These are phyloP conservation scores for Agelas oroides DNA, from an alignment of 37 sponge, comb jelly and placozoan species.

Conservation along the genomic window DNA sequence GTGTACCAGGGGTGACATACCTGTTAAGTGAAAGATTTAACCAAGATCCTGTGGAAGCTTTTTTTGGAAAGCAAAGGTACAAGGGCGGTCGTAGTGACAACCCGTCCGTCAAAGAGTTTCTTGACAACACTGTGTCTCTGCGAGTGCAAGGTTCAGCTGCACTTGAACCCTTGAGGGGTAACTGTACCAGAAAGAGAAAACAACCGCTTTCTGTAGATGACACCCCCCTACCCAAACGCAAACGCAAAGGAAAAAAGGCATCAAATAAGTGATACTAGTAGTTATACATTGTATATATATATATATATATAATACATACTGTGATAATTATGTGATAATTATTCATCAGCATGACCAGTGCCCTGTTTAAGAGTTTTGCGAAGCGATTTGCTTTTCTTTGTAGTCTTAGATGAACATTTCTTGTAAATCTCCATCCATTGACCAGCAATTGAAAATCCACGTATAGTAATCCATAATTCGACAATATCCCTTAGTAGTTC, in stretches of 20 bases:
- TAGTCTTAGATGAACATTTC: neutral
- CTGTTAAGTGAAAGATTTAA: constrained; percentile 32
- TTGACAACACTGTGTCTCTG: constrained; percentile 13
- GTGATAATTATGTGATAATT: too few species aligned
- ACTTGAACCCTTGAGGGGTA: constrained; percentile 37
- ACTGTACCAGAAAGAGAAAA: constrained; percentile 17
- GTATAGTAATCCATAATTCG: constrained; percentile 34
- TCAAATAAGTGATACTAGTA: too few species aligned
- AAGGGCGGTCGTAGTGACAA: constrained; percentile 37
- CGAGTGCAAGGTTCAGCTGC: constrained; percentile 37
- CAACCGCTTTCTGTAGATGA: neutral
- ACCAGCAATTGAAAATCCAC: too few species aligned
- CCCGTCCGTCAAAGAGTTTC: constrained; percentile 20
- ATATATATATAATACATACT: too few species aligned
- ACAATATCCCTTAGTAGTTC: constrained; percentile 38
- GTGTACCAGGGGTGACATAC: constrained; percentile 7
- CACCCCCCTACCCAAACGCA: constrained; percentile 5
- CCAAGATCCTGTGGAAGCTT: constrained; percentile 39
- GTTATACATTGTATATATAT: too few species aligned
- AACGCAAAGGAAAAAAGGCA: neutral
- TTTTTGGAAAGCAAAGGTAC: constrained; percentile 34
- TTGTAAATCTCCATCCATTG: constrained; percentile 31
- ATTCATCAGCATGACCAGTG: too few species aligned
- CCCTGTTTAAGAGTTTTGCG: neutral
- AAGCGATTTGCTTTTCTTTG: constrained; percentile 1